phyloP scores from a whole-genome alignment of 2,888 invertebrate genomes.

The Argyra leucocephala region DNA sequence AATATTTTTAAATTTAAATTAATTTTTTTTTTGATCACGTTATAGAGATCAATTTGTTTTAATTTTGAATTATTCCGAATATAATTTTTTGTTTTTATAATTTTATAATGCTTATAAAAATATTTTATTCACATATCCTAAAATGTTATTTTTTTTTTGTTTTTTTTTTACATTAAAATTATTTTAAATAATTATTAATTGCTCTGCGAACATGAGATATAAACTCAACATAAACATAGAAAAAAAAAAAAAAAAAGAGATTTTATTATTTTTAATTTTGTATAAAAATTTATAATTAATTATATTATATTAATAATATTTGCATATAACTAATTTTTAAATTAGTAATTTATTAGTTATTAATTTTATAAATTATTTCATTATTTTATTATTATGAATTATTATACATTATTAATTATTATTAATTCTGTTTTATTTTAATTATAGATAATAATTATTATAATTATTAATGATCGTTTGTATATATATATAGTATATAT shows the following conservation, averaged over 20 bases:
- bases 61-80: slow-evolving; percentile 26
- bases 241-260: background rate
- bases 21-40: background rate
- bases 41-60: slow-evolving; percentile 9
- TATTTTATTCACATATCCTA: background rate
- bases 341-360: too few relatives aligned
- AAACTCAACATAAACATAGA: slow-evolving; percentile 13
- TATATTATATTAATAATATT: too few relatives aligned
- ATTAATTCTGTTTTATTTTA: too few relatives aligned
- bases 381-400: too few relatives aligned
- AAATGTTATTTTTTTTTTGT: slow-evolving; percentile 22
- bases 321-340: too few relatives aligned
- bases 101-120: slow-evolving; percentile 17
- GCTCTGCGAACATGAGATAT: slow-evolving; percentile 15
- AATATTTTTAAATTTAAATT: background rate
- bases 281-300: too few relatives aligned
- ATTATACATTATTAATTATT: too few relatives aligned
- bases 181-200: slow-evolving; percentile 17
- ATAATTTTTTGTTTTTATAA: slow-evolving; percentile 19
- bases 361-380: too few relatives aligned
- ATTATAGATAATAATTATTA: too few relatives aligned
- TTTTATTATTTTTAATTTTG: too few relatives aligned
- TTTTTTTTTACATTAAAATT: slow-evolving; percentile 21
- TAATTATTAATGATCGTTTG: too few relatives aligned
- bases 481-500: too few relatives aligned